Evolutionary conservation across 2,113 vertebrate genomes (phyloP).

Genomic region (Istiophorus platypterus): DNA sequence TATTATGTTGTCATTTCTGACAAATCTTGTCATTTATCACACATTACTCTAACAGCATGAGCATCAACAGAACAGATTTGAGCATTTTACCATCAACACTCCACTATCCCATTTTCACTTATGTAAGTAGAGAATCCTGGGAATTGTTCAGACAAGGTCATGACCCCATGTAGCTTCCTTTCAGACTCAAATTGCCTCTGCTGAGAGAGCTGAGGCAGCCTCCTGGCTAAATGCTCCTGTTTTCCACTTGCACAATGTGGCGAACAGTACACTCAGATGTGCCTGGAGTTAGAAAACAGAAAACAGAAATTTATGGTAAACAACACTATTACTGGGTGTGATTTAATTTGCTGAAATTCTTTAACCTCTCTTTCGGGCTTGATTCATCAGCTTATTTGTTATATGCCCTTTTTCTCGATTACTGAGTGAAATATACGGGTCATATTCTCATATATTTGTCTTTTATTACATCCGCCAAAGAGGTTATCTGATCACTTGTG

Average conservation of each 20-base stretch:
- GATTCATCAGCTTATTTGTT: not conserved
- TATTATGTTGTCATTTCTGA: constrained; percentile 18
- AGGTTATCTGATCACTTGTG: too few relatives aligned
- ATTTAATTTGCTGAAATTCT: not conserved
- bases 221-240: constrained; percentile 14
- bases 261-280: constrained; percentile 2
- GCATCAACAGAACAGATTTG: constrained; percentile 12
- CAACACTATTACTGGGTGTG: not conserved
- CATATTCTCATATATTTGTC: too few relatives aligned
- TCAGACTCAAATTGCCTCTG: constrained; percentile 60
- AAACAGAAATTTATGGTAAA: not conserved
- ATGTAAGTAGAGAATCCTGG: constrained; percentile 61
- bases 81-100: constrained; percentile 20
- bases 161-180: constrained; percentile 54
- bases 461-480: too few relatives aligned
- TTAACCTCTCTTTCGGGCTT: not conserved
- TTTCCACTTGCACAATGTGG: constrained; percentile 19
- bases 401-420: not conserved
- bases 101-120: constrained; percentile 32
- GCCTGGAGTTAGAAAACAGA: not conserved
- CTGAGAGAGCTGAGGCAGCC: constrained; percentile 31
- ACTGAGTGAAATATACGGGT: too few relatives aligned
- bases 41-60: constrained; percentile 9
- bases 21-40: not conserved
- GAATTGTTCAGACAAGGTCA: constrained; percentile 64